phyloP scores from a whole-genome alignment of 2,113 vertebrate genomes.

The Labeo catla region DNA sequence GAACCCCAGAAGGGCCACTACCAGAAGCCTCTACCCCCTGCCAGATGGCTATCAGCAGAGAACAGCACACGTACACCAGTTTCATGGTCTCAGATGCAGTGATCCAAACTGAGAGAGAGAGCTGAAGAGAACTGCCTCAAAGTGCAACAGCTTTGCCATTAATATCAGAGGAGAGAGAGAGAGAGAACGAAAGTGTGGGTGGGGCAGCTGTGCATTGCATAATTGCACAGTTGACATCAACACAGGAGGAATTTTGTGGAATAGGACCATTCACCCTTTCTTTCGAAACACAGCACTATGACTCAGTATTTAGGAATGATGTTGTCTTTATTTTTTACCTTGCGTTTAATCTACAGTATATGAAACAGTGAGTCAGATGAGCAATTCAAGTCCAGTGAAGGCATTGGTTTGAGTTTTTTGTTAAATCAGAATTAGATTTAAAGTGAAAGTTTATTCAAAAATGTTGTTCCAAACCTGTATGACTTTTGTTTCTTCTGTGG shows the following conservation, averaged over 20 bases:
- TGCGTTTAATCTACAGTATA: background rate
- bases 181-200: constrained; percentile 79
- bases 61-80: constrained; percentile 68
- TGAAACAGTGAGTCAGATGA: background rate
- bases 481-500: background rate
- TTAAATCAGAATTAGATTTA: background rate
- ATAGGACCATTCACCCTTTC: constrained; percentile 21
- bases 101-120: constrained; percentile 61
- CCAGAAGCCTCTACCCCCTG: constrained; percentile 55
- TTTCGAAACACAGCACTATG: constrained; percentile 6
- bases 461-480: background rate
- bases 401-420: background rate
- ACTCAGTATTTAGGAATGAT: constrained; percentile 34
- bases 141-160: constrained; percentile 76
- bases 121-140: constrained; percentile 70
- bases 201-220: constrained; percentile 77
- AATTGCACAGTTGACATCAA: constrained; percentile 64
- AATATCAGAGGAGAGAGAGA: constrained; percentile 74
- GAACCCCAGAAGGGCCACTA: constrained; percentile 54
- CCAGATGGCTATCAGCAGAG: constrained; percentile 71
- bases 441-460: background rate
- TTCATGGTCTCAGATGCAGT: constrained; percentile 76
- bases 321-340: background rate
- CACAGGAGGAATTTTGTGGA: background rate
- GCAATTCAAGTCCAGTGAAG: background rate